Evolutionary conservation across 2,888 invertebrate species (phyloP), one percentile per base, ranked within the genome.

Genomic region (Itoplectis maculator): DNA sequence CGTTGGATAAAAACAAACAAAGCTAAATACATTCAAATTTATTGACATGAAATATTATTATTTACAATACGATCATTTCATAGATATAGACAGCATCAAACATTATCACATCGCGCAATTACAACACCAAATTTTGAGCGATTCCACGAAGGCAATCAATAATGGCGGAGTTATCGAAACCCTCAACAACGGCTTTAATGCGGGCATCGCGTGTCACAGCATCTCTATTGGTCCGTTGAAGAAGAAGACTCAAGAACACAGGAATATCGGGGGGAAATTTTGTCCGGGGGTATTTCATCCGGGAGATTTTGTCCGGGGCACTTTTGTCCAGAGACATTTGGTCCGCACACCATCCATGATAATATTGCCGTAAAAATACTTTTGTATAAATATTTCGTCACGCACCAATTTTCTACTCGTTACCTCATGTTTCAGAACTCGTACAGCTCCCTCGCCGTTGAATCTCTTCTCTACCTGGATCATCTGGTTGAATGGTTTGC

Each of bases 361-460:
- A n/a, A n/a, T n/a, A n/a, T n/a, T n/a, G n/a, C n/a, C n/a, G n/a
- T n/a, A n/a, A n/a, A 29, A 29, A 29, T 29, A 29, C 5, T 29
- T 29, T 2, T 5, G 29, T 2, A 29, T 29, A 29, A 29, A 29
- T 29, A 29, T 29, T 29, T 29, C 3, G 29, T 29, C 29, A 3
- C 29, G 2, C 5, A 29, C 29, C 29, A 29, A 29, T 45, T 42
- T 63, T 54, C 13, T n/a, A 18, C 68, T 42, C 29, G 59, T 68
- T 47, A 29, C 66, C 66, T 68, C 6, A 15, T 37, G 18, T 85
- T 84, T 29, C 74, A 92, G 94, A 88, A 95, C 96, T 1, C 95
- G 95, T 6, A 95, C 96, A 0, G 96, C 96, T 0, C 96, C 96
- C 0, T 95, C 96, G 2, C 96, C 96, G 0, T 93, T 96, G 59